Evolutionary conservation across 1,140 invertebrate species (phyloP).

Genomic region (Nasonia giraulti): DNA sequence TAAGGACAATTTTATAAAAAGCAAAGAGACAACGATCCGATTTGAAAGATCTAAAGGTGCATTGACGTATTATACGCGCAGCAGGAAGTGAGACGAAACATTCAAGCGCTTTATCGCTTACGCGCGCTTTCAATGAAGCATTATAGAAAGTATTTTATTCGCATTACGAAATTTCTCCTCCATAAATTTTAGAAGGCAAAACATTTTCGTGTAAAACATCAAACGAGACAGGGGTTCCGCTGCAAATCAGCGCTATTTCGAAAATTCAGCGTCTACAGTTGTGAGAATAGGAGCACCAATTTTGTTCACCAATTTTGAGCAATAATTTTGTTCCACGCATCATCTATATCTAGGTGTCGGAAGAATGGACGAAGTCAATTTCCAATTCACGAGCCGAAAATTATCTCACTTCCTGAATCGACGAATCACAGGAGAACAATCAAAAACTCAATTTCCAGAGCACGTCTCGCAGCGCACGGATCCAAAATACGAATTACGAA

Average conservation of each 20-base stretch:
- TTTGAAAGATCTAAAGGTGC: slow-evolving; percentile 9
- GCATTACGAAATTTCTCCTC: slow-evolving; percentile 34
- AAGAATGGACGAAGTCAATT: background rate
- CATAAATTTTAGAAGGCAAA: slow-evolving; percentile 40
- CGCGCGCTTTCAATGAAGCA: slow-evolving; percentile 37
- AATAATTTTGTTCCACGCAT: background rate
- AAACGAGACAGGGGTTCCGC: background rate
- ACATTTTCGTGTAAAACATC: background rate
- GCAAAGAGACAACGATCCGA: background rate
- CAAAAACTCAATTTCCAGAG: background rate
- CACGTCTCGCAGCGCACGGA: too few relatives aligned
- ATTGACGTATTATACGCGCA: slow-evolving; percentile 43
- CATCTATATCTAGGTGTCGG: too few relatives aligned
- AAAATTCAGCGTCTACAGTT: too few relatives aligned
- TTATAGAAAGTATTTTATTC: slow-evolving; percentile 51
- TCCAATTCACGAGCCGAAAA: background rate
- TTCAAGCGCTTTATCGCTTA: slow-evolving; percentile 33
- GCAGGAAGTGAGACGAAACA: slow-evolving; percentile 39
- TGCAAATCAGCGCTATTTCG: too few relatives aligned
- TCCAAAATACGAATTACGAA: slow-evolving; percentile 9
- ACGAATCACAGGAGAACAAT: background rate
- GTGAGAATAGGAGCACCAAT: background rate
- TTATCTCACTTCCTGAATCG: background rate
- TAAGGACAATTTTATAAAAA: background rate
- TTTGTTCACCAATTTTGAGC: background rate